Conservation (phyloP, 1,140 invertebrate genomes). For the Drosophila equinoxialis region DNA sequence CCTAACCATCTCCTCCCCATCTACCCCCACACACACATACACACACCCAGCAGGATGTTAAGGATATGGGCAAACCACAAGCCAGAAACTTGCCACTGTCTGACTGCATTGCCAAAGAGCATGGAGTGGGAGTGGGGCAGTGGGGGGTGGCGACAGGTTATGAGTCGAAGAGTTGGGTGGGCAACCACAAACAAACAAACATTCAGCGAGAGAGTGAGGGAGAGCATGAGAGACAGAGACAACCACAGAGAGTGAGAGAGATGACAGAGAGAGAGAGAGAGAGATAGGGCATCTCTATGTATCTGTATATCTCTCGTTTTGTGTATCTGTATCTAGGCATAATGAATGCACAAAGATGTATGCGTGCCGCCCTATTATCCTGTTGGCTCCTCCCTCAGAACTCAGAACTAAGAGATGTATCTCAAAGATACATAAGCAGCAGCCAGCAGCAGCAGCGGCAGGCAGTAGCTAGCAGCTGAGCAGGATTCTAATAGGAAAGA, state of each 20-base stretch:
- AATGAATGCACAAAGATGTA: slow-evolving; percentile 81
- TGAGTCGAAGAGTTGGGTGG: slow-evolving; percentile 9
- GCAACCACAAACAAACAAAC: slow-evolving; percentile 51
- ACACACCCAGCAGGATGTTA: slow-evolving; percentile 17
- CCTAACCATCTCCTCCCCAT: not conserved
- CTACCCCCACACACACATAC: not conserved
- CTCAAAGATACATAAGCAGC: slow-evolving; percentile 68
- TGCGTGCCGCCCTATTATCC: slow-evolving; percentile 76
- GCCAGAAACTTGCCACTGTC: slow-evolving; percentile 56
- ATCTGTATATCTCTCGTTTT: slow-evolving; percentile 34
- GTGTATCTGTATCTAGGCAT: slow-evolving; percentile 49
- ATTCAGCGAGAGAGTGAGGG: slow-evolving; percentile 31
- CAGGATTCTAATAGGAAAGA: slow-evolving; percentile 75
- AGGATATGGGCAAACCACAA: slow-evolving; percentile 48
- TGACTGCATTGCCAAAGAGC: slow-evolving; percentile 35
- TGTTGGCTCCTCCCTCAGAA: slow-evolving; percentile 74
- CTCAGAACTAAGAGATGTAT: slow-evolving; percentile 50
- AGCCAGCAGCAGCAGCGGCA: slow-evolving; percentile 39
- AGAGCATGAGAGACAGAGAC: slow-evolving; percentile 14
- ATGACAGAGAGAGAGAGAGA: slow-evolving; percentile 34
- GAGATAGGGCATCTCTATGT: slow-evolving; percentile 42
- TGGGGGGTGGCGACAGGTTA: not conserved
- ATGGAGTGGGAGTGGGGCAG: too few species aligned
- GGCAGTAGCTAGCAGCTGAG: slow-evolving; percentile 26
- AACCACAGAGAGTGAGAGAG: slow-evolving; percentile 26